These are phyloP conservation scores for Acropternis orthonyx DNA, from an alignment of 2,797 vertebrate genomes.

Conservation along the genomic window DNA sequence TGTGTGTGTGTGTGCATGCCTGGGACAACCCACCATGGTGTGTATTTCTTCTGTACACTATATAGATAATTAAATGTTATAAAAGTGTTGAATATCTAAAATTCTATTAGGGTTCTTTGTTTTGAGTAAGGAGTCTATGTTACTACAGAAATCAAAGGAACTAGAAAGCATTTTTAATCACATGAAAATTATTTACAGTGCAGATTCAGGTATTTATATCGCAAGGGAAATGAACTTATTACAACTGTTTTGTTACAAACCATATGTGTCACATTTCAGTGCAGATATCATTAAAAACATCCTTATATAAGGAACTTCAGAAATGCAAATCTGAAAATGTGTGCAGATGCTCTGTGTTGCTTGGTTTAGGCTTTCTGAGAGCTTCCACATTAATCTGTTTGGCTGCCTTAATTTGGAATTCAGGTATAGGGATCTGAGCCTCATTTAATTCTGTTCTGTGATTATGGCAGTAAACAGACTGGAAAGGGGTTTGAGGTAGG, in stretches of 20 bases:
- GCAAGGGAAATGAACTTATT: not conserved
- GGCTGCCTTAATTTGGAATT: not conserved
- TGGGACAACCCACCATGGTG: not conserved
- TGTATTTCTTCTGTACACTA: not conserved
- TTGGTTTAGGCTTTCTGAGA: not conserved
- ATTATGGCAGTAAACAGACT: not conserved
- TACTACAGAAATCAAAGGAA: not conserved
- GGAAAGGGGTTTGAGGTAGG: not conserved
- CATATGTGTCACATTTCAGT: not conserved
- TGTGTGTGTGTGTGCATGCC: rapidly evolving
- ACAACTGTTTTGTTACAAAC: not conserved
- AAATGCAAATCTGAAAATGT: not conserved
- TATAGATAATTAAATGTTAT: not conserved
- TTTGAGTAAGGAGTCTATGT: not conserved
- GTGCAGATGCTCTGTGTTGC: rapidly evolving
- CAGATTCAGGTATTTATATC: not conserved
- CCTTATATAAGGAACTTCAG: not conserved
- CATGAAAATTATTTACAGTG: not conserved
- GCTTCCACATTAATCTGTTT: not conserved
- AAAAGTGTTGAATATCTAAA: not conserved
- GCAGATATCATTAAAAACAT: not conserved
- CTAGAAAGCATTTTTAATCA: not conserved
- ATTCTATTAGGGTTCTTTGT: not conserved
- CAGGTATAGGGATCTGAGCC: not conserved
- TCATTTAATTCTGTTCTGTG: not conserved